These are phyloP conservation scores for Trichonephila clavipes DNA, from an alignment of 1,140 invertebrate genomes.

Conservation along the genomic window DNA sequence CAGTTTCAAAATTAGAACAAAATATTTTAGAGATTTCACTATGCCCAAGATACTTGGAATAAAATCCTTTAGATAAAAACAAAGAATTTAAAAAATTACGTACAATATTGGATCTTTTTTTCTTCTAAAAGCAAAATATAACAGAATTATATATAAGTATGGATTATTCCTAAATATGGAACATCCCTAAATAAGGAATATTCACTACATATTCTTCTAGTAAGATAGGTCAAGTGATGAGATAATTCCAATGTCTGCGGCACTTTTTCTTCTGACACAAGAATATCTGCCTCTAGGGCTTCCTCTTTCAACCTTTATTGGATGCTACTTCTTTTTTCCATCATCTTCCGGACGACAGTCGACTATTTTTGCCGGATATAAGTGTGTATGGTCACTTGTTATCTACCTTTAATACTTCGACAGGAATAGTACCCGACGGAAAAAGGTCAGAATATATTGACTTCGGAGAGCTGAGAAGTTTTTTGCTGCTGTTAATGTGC, in stretches of 20 bases:
- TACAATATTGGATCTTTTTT: too few relatives aligned
- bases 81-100: too few relatives aligned
- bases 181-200: too few relatives aligned
- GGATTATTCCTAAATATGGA: too few relatives aligned
- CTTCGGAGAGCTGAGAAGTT: neutral
- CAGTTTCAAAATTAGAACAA: too few relatives aligned
- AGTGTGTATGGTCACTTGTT: neutral
- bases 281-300: neutral
- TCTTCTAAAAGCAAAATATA: too few relatives aligned
- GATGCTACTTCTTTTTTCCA: neutral
- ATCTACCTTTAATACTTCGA: neutral
- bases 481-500: neutral
- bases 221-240: neutral
- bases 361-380: neutral
- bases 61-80: too few relatives aligned
- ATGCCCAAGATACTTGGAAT: too few relatives aligned
- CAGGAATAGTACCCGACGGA: neutral
- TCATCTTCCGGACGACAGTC: neutral
- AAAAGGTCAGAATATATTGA: neutral
- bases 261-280: neutral
- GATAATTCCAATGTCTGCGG: neutral
- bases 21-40: too few relatives aligned
- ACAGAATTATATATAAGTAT: too few relatives aligned
- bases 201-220: too few relatives aligned
- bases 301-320: neutral